These are phyloP conservation scores for Chaetura pelagica DNA, from an alignment of 2,113 vertebrate genomes.

Conservation along the genomic window DNA sequence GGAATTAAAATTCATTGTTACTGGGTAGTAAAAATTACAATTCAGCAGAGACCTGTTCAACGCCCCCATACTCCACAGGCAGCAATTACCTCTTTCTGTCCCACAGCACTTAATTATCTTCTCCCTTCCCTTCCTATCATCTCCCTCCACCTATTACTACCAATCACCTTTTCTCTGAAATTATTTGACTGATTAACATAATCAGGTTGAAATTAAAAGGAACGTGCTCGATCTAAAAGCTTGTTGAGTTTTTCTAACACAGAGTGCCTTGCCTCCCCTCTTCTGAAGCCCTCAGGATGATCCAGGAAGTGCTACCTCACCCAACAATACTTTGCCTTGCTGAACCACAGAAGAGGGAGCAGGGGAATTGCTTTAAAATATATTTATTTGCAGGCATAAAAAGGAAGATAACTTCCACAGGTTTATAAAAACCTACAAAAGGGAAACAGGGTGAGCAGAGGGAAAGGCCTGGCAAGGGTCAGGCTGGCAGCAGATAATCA, in stretches of 20 bases:
- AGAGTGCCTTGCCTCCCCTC: background rate
- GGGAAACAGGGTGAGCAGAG: background rate
- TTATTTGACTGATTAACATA: slow-evolving; percentile 13
- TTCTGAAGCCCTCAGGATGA: background rate
- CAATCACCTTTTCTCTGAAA: background rate
- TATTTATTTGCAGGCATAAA: background rate
- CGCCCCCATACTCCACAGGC: background rate
- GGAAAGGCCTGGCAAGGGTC: background rate
- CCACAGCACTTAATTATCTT: background rate
- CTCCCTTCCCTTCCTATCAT: background rate
- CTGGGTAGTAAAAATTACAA: background rate
- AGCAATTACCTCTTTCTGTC: background rate
- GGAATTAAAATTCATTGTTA: background rate
- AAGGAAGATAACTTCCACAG: background rate
- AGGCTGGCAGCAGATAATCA: background rate
- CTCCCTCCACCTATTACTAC: background rate
- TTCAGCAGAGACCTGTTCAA: background rate
- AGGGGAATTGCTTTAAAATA: background rate
- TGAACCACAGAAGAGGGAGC: background rate
- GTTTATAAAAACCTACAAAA: background rate
- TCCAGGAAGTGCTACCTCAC: background rate
- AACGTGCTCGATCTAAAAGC: background rate
- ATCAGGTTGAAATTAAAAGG: slow-evolving; percentile 11
- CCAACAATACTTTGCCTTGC: background rate
- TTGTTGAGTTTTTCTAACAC: background rate